phyloP scores from a whole-genome alignment of 2,888 invertebrate species.

The Elegia similella region DNA sequence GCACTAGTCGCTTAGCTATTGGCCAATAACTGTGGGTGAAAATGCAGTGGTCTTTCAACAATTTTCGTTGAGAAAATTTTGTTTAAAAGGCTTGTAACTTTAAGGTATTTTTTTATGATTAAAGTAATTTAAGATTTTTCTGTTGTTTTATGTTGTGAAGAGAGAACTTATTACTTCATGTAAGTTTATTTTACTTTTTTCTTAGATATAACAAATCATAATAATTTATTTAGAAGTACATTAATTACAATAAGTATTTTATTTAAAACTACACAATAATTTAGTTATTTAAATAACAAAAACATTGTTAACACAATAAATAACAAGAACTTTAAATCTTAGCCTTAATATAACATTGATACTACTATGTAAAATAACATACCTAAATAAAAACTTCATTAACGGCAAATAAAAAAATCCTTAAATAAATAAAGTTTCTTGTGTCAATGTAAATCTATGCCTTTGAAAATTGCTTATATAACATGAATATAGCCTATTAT shows the following conservation, averaged over 20 bases:
- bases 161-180: no score
- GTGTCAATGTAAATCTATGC: no score
- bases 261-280: no score
- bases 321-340: neutral
- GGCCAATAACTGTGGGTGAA: slow-evolving; percentile 53
- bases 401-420: neutral
- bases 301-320: neutral
- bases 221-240: no score
- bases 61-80: slow-evolving; percentile 50
- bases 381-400: no score
- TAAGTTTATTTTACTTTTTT: neutral
- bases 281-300: neutral
- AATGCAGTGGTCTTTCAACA: slow-evolving; percentile 54
- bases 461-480: no score
- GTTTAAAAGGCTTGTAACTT: slow-evolving; percentile 34
- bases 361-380: neutral
- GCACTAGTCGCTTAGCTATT: slow-evolving; percentile 47
- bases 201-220: no score
- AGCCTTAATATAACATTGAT: neutral
- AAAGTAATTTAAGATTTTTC: slow-evolving; percentile 15
- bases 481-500: no score
- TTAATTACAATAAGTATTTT: no score
- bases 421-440: no score
- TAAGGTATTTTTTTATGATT: slow-evolving; percentile 24
- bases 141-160: neutral